phyloP scores from a whole-genome alignment of 2,113 vertebrate species.

The Cyprinodon brontotheroides region DNA sequence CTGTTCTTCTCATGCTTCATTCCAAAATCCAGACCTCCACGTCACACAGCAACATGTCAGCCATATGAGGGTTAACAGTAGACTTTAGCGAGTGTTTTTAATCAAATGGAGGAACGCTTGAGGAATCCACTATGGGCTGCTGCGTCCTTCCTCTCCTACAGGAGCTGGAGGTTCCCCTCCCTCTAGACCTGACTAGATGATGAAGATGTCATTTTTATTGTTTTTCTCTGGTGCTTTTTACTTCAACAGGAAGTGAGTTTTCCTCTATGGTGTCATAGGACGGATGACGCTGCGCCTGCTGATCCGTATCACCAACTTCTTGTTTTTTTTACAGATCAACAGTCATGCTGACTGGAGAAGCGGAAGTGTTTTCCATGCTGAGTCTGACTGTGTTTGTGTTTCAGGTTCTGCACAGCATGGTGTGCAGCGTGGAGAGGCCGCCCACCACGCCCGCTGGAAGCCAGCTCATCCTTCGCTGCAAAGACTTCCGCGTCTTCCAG shows the following conservation, averaged over 20 bases:
- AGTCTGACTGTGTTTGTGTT: not conserved
- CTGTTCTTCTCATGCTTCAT: not conserved
- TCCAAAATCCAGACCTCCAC: not conserved
- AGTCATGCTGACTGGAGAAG: no score
- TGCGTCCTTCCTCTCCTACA: not conserved
- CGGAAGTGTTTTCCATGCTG: no score
- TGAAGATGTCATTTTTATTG: not conserved
- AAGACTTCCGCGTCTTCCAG: conserved; percentile 91
- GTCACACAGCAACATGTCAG: no score
- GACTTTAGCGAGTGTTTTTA: no score
- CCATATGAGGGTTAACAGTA: no score
- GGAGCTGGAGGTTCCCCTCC: not conserved
- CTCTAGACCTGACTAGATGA: conserved; percentile 4
- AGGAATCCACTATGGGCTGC: no score
- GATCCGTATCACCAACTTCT: not conserved
- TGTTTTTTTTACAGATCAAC: not conserved
- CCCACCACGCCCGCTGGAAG: conserved; percentile 85
- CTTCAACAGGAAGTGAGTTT: not conserved
- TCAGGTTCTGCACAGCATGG: conserved; percentile 94
- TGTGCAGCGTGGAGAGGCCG: conserved; percentile 88
- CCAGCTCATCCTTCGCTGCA: conserved; percentile 90
- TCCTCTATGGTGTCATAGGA: not conserved
- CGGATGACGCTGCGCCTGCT: not conserved
- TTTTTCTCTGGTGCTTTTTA: conserved; percentile 5
- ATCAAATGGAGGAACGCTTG: no score